Conservation (phyloP, 1,140 invertebrate genomes). For the Subanguina moxae region DNA sequence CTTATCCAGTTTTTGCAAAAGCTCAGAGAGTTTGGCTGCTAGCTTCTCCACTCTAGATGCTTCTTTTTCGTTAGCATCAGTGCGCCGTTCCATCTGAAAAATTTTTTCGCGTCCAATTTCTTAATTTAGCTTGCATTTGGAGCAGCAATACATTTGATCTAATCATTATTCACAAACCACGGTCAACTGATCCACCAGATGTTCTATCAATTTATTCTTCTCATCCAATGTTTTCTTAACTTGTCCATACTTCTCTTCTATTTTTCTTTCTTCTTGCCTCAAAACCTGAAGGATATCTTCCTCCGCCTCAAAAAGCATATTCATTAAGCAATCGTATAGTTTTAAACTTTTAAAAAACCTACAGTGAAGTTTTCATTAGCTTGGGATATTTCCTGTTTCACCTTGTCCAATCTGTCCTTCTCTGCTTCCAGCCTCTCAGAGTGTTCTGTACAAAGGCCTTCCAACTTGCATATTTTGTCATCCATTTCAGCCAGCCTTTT, state of each 20-base stretch:
- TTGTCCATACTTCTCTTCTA: background rate
- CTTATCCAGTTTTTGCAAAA: slow-evolving; percentile 1
- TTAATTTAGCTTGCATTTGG: no score
- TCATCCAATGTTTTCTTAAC: background rate
- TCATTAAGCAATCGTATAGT: background rate
- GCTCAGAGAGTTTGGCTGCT: background rate
- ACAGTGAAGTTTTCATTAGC: slow-evolving; percentile 41
- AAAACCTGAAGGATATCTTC: slow-evolving; percentile 21
- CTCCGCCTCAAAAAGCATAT: slow-evolving; percentile 33
- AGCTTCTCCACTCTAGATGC: slow-evolving; percentile 10
- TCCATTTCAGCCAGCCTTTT: slow-evolving; percentile 90
- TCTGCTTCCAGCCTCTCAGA: slow-evolving; percentile 25
- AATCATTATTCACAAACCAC: slow-evolving; percentile 6
- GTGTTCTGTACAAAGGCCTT: slow-evolving; percentile 64
- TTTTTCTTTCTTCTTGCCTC: slow-evolving; percentile 11
- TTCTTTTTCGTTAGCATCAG: slow-evolving; percentile 38
- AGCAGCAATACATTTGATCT: no score
- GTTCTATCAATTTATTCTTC: slow-evolving; percentile 34
- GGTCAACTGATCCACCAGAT: slow-evolving; percentile 40
- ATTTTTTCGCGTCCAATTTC: no score
- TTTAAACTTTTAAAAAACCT: slow-evolving; percentile 8
- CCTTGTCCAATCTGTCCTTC: slow-evolving; percentile 34
- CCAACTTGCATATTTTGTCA: slow-evolving; percentile 62
- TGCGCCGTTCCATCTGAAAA: slow-evolving; percentile 27
- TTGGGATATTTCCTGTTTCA: slow-evolving; percentile 29